Evolutionary conservation across 2,797 vertebrate genomes (phyloP).

Genomic region (Syngnathus rostellatus): DNA sequence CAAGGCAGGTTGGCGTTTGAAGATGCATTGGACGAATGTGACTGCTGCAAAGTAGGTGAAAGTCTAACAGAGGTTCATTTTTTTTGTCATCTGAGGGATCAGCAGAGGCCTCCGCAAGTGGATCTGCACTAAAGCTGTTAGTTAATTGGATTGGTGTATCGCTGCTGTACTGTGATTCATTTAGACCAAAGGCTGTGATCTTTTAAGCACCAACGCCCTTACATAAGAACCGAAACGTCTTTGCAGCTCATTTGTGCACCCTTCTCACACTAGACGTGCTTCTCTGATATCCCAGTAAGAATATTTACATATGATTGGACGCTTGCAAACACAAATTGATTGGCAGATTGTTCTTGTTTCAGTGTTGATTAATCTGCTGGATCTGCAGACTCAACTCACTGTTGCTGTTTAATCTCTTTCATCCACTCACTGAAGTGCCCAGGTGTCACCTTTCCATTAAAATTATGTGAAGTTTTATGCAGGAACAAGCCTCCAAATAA

Average conservation of each 20-base stretch:
- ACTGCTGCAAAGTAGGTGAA: not conserved
- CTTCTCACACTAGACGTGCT: not conserved
- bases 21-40: too few species aligned
- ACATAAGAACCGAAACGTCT: slow-evolving; percentile 42
- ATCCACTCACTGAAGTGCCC: not conserved
- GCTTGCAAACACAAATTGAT: not conserved
- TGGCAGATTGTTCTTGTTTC: not conserved
- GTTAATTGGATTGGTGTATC: slow-evolving; percentile 67
- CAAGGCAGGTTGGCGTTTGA: not conserved
- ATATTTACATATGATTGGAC: not conserved
- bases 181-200: slow-evolving; percentile 58
- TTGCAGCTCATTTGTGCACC: not conserved
- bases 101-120: slow-evolving; percentile 46
- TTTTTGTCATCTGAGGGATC: slow-evolving; percentile 29
- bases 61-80: slow-evolving; percentile 3
- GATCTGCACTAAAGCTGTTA: slow-evolving; percentile 67
- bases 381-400: slow-evolving; percentile 1
- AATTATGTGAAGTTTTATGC: slow-evolving; percentile 12
- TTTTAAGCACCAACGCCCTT: slow-evolving; percentile 60
- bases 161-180: slow-evolving; percentile 51
- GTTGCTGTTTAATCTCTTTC: not conserved
- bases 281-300: not conserved
- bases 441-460: slow-evolving; percentile 23
- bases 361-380: not conserved
- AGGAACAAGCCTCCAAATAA: not conserved